Conservation (phyloP, 2,888 invertebrate species). For the Antheraea assamensis region DNA sequence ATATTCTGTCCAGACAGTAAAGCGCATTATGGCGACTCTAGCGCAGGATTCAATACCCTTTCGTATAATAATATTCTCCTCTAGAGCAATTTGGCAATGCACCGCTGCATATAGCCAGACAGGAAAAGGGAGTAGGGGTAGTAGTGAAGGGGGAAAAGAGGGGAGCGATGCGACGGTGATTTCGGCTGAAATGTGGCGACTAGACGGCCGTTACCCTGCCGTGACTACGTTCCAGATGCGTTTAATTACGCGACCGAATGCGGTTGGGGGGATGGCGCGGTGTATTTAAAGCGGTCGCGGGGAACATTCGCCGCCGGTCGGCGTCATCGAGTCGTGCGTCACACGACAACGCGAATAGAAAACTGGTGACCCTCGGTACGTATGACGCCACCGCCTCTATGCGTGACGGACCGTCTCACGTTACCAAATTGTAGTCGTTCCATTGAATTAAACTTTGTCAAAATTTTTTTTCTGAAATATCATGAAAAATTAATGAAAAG, state of each 20-base stretch:
- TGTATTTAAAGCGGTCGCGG: constrained; percentile 54
- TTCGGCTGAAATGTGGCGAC: constrained; percentile 58
- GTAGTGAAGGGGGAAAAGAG: neutral
- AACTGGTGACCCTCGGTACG: constrained; percentile 67
- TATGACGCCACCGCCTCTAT: constrained; percentile 58
- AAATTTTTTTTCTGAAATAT: neutral
- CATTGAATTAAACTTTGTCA: constrained; percentile 32
- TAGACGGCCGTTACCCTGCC: constrained; percentile 54
- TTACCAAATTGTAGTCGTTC: constrained; percentile 46
- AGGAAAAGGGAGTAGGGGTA: constrained; percentile 27
- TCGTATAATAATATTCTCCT: constrained; percentile 44
- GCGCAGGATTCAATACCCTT: constrained; percentile 45
- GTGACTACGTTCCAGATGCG: constrained; percentile 59
- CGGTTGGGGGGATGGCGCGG: constrained; percentile 31
- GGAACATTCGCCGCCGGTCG: constrained; percentile 39
- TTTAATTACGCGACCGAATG: constrained; percentile 58
- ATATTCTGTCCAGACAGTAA: constrained; percentile 15
- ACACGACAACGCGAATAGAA: constrained; percentile 74
- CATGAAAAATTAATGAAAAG: neutral
- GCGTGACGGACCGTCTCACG: constrained; percentile 60
- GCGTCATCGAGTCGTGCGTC: constrained; percentile 76
- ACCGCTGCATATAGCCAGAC: constrained; percentile 33
- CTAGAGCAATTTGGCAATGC: constrained; percentile 56
- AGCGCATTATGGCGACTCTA: constrained; percentile 29
- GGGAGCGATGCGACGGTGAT: constrained; percentile 40